Base-by-base conservation (phyloP, 2,797 vertebrate species). In the Rhinogobio ventralis region DNA sequence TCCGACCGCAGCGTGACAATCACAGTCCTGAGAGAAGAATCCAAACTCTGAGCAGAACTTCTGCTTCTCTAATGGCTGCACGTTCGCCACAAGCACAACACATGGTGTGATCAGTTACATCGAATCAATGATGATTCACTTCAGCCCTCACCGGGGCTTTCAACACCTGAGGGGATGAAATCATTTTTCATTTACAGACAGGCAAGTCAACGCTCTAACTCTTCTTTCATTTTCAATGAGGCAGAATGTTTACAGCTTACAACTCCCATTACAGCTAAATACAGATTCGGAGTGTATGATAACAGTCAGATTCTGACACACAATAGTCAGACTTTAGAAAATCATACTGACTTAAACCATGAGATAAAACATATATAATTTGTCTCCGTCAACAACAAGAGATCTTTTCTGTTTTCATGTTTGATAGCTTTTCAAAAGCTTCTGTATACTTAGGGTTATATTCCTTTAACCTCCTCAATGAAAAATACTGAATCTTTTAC, bases 51-150 rank as follows among this genome's bases (percentile, higher is more conserved):
- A 74, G 53, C 51, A 45, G 25, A 82, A 73, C 55, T 74, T 82
- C 55, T 42, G 57, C 72, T 64, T 62, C 57, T 73, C 45, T 74
- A 73, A 75, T 74, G 30, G 45, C 45, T 39, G 42, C 23, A 17
- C 36, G 28, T 57, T 75, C 2, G 30, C 81, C 81, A 51, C 30
- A 49, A 76, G 79, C 46, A 81, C 62, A 76, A 81, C 81, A 74
- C 72, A 83, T 53, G 72, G 53, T 73, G 74, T 57, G 66, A 78
- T 79, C 68, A 73, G 36, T 79, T 77, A 55, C 81, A 67, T 78
- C 51, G 15, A 71, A 83, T 74, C 75, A 73, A 64, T 79, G 33
- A 79, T 28, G 53, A 36, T 62, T 77, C 67, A 79, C 74, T 53
- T 71, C 23, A 67, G 39, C 11, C 60, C 68, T 46, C 11, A 20